Evolutionary conservation across 2,888 invertebrate species (phyloP).

Genomic region (Syrista parreyssii): DNA sequence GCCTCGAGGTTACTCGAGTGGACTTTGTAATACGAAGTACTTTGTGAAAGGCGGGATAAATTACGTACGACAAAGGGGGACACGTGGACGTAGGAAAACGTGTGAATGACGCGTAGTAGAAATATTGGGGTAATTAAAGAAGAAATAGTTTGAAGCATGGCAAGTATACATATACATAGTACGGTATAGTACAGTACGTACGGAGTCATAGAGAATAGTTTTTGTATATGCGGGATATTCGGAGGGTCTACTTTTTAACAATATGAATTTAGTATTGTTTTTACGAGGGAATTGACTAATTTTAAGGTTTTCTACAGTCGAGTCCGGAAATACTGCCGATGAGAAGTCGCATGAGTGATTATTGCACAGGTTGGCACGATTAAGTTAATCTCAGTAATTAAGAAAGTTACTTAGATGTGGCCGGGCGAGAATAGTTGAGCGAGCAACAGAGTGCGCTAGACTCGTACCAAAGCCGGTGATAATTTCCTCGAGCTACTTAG

Average conservation of each 20-base stretch:
- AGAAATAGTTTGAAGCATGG: no score
- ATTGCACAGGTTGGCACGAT: conserved; percentile 59
- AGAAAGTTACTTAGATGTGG: conserved; percentile 58
- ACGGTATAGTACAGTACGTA: neutral
- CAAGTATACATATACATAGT: neutral
- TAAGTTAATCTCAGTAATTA: conserved; percentile 64
- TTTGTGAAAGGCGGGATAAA: neutral
- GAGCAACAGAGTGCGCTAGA: neutral
- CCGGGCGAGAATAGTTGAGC: conserved; percentile 48
- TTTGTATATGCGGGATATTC: neutral
- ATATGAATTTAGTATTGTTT: neutral
- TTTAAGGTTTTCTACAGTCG: neutral
- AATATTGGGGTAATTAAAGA: neutral
- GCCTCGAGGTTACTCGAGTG: neutral
- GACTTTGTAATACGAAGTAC: neutral
- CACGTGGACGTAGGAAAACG: neutral
- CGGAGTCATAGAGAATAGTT: no score
- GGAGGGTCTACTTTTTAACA: neutral
- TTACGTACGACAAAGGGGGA: neutral
- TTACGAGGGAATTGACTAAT: neutral
- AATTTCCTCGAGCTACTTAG: conserved; percentile 62
- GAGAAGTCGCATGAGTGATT: conserved; percentile 52
- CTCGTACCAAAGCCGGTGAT: conserved; percentile 48
- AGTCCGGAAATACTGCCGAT: conserved; percentile 9
- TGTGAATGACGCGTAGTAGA: neutral